Evolutionary conservation across 2,113 vertebrate genomes (phyloP), one percentile per base, ranked within the genome.

Genomic region (Baryphthengus martii): DNA sequence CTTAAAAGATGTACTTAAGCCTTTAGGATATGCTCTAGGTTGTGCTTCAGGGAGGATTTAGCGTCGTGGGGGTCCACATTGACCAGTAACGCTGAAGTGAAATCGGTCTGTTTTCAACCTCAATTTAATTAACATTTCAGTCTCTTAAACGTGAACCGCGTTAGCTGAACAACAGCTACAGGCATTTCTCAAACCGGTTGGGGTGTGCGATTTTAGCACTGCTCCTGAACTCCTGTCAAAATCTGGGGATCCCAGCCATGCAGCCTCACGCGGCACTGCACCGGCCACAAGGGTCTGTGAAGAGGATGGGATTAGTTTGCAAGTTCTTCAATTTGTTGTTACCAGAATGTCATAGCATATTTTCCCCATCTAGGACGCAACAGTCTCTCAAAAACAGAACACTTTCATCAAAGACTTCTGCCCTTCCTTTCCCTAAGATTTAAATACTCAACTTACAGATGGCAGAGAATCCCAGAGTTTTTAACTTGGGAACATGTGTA

Each of bases 261-360:
- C 8, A 13, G 55, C 49, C 63, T 16, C 23, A 14, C 10, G 9
- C 2, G 11, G 24, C 4, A 1, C 15, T 37, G 14, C 18, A n/a
- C 13, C 19, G 53, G 44, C 20, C 47, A 45, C 5, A 0, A 0
- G 16, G 5, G 5, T 11, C 68, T 20, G 4, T 23, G 12, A 1
- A 2, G 9, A 25, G 3, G 7, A 6, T 7, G 25, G 42, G 16
- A 33, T 68, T 49, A 17, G 11, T 9, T 35, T 65, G 33, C 0
- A 1, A 44, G 11, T n/a, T 72, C 19, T 47, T 52, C 9, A 8
- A 1, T 10, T 42, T 37, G 7, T 16, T 49, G 6, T 19, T 45
- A 8, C 0, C 25, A n/a, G 35, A 55, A 23, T 14, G 21, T 2
- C 28, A 11, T 16, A 28, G 55, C 37, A 13, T 0, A 0, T 75